Evolutionary conservation across 2,797 vertebrate genomes (phyloP).

Genomic region (Gastrophryne carolinensis): DNA sequence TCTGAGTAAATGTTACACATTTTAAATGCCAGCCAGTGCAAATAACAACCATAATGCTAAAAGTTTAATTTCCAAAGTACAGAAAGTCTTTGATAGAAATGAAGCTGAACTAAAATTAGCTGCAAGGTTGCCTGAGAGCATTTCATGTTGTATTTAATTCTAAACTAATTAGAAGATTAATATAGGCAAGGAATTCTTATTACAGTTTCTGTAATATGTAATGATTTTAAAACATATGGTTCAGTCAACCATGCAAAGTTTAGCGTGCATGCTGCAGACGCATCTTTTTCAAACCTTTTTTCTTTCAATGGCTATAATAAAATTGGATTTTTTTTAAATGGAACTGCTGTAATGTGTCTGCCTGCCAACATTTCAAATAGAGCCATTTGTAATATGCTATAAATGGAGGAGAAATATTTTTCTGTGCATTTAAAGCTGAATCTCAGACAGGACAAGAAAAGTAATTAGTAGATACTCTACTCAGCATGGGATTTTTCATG

Average conservation of each 20-base stretch:
- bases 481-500: too few species aligned
- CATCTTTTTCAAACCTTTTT: background rate
- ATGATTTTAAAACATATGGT: constrained; percentile 43
- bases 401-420: background rate
- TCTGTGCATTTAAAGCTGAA: background rate
- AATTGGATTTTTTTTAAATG: background rate
- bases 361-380: background rate
- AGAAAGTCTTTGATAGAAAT: constrained; percentile 29
- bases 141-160: constrained; percentile 40
- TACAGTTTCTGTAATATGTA: constrained; percentile 35
- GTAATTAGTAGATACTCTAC: too few species aligned
- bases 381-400: background rate
- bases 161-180: constrained; percentile 49
- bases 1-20: too few species aligned
- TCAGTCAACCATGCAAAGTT: constrained; percentile 23
- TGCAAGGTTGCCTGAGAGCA: constrained; percentile 25
- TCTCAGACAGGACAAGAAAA: too few species aligned
- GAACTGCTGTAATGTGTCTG: background rate
- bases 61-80: constrained; percentile 23
- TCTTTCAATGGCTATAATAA: background rate
- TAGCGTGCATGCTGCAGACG: background rate
- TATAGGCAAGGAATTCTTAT: constrained; percentile 38
- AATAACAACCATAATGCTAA: background rate
- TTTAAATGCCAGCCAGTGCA: background rate
- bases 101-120: constrained; percentile 32